Base-by-base conservation (phyloP, 2,888 invertebrate genomes). In the Neoascia interrupta region DNA sequence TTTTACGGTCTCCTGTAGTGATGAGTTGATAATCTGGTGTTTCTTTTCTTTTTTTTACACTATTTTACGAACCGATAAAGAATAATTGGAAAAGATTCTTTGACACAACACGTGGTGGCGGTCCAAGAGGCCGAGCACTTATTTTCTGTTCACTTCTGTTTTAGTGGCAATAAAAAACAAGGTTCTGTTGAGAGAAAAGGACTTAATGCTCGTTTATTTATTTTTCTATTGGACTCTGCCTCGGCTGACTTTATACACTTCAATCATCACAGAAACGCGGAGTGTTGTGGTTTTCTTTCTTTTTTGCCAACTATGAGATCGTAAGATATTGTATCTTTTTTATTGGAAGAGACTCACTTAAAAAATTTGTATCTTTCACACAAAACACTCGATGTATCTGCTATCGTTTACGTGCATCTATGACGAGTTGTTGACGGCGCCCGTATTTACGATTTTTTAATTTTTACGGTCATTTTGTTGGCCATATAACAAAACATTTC, bases 121-220 rank as follows among this genome's bases (percentile, higher is more conserved):
- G 31, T 31, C n/a, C n/a, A n/a, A 69, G 10, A 26, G 26, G 13
- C 10, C 28, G 19, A 51, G 51, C 64, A 70, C 69, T 58, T 63
- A 56, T 54, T 56, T 72, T 72, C 64, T 69, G 63, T 75, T 75
- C 75, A 75, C 75, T 70, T 76, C 43, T 70, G 64, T 36, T 76
- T 76, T 41, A 60, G 66, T 66, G 70, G 70, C 28, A 66, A 76
- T 70, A 64, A 76, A 76, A 70, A n/a, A n/a, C n/a, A n/a, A n/a
- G n/a, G n/a, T 54, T 69, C 63, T 68, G 56, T 56, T 43, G 75
- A 51, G 61, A 69, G 56, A 69, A 64, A 64, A 53, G 39, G 45
- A 60, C 56, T 64, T 66, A 53, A 54, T 73, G 58, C 23, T 41
- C 34, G n/a, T 37, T 39, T 34, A 28, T 61, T 21, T 21, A 37